Evolutionary conservation across 30 jellyfish, hydroid and myxozoan genomes (phyloP), one percentile per base, ranked within the genome.

Genomic region (Calvadosia cruxmelitensis): DNA sequence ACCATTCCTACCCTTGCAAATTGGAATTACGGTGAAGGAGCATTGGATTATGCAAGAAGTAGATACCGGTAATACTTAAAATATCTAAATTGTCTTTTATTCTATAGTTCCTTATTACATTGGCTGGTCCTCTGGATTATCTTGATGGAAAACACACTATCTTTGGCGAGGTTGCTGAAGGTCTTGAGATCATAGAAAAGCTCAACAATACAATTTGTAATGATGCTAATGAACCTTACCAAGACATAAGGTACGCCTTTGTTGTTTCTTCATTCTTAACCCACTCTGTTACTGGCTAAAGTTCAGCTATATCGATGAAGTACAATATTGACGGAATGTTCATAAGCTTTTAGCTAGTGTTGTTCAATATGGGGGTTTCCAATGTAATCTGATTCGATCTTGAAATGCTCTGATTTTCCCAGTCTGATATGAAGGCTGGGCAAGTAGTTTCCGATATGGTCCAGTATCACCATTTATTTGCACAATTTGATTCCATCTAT

Each of bases 81-180:
- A 42, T 42, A 16, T 5, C 5, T 57, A 27, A 57, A 12, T 16
- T 27, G 36, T 27, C 3, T 27, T 36, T 36, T 72, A 70, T 16
- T 3, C 50, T 33, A 26, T 53, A 90, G 98, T 90, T 90, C 52
- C 83, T 90, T 36, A 68, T 90, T 16, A 90, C 98, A 7, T 72
- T 90, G 25, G 92, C 79, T 13, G 85, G 61, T 50, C 67, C 68
- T 29, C 72, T 90, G 66, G 95, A 77, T 32, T 81, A 53, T 49
- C 78, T 90, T 27, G 98, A 90, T 78, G 98, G 98, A 3, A 90
- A 73, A 51, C 98, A 90, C 68, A 90, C 98, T 33, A 94, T 90
- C 15, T 90, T 90, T 72, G 98, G 98, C 48, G 83, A 81, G 63
- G 79, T 90, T 0, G 86, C 98, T 16, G 98, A 90, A 69, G 98